A percentile compares a stretch with the other conserved stretches of the same genome.
phyloP scores from a whole-genome alignment of 2,888 invertebrate species.

The Dasypogon diadema region DNA sequence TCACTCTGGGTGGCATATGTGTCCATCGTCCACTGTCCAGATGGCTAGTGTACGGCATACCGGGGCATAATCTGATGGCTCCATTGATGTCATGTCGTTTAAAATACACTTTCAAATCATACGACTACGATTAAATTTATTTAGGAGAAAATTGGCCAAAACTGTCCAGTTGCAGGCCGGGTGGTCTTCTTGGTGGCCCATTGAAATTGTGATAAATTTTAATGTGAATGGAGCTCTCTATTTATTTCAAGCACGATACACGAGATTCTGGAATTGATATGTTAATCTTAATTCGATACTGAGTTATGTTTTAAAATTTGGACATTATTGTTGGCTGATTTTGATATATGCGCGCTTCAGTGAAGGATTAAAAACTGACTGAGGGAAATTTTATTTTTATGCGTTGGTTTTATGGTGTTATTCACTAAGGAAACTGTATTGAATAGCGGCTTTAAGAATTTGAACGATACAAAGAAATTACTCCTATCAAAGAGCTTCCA shows the following conservation, averaged over 20 bases:
- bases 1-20: slow-evolving; percentile 32
- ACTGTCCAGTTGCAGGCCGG: slow-evolving; percentile 7
- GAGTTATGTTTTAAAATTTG: slow-evolving; percentile 20
- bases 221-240: slow-evolving; percentile 13
- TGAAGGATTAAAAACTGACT: no score
- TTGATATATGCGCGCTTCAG: slow-evolving; percentile 1
- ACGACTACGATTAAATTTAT: slow-evolving; percentile 27
- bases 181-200: slow-evolving; percentile 42
- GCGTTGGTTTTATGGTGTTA: no score
- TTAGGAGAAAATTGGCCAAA: slow-evolving; percentile 36
- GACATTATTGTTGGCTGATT: slow-evolving; percentile 5
- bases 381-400: no score
- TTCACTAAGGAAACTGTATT: no score
- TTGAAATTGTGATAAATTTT: slow-evolving; percentile 24
- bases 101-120: slow-evolving; percentile 3
- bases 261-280: slow-evolving; percentile 24
- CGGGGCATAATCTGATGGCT: not conserved
- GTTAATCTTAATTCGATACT: slow-evolving; percentile 34
- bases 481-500: no score
- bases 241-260: not conserved
- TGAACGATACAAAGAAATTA: no score
- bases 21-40: no score
- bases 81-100: slow-evolving; percentile 28
- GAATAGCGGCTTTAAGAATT: no score
- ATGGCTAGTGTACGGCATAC: not conserved